These are phyloP conservation scores for Sturnira hondurensis DNA, from an alignment of 2,113 vertebrate species.

Conservation along the genomic window DNA sequence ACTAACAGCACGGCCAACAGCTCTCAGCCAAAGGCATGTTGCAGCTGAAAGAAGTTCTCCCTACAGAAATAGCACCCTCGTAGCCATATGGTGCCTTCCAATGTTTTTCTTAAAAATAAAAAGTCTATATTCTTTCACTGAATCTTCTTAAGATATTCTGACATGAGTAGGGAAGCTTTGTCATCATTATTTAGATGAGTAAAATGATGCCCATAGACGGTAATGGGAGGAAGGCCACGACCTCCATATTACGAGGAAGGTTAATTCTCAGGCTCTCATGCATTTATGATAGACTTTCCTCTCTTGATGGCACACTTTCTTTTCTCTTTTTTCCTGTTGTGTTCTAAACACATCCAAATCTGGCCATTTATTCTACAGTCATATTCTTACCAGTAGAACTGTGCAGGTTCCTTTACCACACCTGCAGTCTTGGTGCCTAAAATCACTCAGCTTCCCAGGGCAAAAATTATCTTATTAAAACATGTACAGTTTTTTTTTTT, in stretches of 20 bases:
- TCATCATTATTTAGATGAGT: neutral
- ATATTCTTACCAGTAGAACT: neutral
- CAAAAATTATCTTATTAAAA: neutral
- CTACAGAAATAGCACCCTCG: neutral
- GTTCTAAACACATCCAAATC: neutral
- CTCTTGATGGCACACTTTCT: neutral
- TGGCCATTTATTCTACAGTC: neutral
- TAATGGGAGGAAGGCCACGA: neutral
- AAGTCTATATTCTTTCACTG: neutral
- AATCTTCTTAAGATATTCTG: neutral
- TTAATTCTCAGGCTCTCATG: neutral
- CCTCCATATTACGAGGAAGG: neutral
- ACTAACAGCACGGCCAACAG: neutral
- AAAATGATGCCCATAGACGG: neutral
- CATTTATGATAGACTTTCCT: neutral
- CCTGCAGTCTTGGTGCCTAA: neutral
- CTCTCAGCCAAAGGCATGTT: neutral
- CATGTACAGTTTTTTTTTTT: neutral
- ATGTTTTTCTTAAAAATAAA: neutral
- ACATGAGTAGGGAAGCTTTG: neutral
- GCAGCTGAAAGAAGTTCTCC: neutral
- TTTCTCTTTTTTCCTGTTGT: neutral
- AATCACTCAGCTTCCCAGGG: neutral
- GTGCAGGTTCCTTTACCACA: neutral
- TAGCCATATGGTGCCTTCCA: neutral